Conservation (phyloP, 1,140 invertebrate genomes). For the Drosophila mauritiana region DNA sequence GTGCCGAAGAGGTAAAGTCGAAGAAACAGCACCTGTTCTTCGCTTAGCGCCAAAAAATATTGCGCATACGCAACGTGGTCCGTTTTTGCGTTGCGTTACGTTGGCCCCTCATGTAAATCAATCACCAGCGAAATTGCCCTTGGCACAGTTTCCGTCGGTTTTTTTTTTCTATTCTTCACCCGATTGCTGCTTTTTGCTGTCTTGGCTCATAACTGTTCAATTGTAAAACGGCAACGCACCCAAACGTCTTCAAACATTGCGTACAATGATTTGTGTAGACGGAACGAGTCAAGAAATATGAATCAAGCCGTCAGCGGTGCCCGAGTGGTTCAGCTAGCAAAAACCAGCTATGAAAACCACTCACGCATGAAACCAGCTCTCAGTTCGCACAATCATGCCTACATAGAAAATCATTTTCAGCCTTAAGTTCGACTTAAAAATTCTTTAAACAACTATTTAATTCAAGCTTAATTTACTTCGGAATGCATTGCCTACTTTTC, state of each 20-base stretch:
- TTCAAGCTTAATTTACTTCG: not conserved
- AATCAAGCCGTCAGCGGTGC: conserved; percentile 45
- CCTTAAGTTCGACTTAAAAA: conserved; percentile 7
- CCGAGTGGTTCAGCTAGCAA: conserved; percentile 19
- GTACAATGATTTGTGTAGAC: conserved; percentile 78
- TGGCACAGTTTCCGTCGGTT: conserved; percentile 52
- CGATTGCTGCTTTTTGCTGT: conserved; percentile 27
- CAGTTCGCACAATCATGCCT: conserved; percentile 2
- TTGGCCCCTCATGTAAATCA: conserved; percentile 69
- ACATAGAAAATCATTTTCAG: not conserved
- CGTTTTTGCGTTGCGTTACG: conserved; percentile 8
- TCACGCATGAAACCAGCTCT: conserved; percentile 65
- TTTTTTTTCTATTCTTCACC: conserved; percentile 25
- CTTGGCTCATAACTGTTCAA: conserved; percentile 40
- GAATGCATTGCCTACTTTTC: not conserved
- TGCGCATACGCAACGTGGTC: conserved; percentile 68
- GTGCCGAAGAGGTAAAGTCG: conserved; percentile 2
- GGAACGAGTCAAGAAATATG: conserved; percentile 59
- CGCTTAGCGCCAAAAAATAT: conserved; percentile 15
- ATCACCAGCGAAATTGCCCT: conserved; percentile 79
- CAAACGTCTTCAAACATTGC: conserved; percentile 61
- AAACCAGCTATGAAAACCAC: conserved; percentile 41
- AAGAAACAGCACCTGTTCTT: conserved; percentile 26
- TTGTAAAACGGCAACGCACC: conserved; percentile 60
- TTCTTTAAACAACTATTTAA: not conserved